Evolutionary conservation across 2,888 invertebrate genomes (phyloP).

Genomic region (Hirtodrosophila histrioides): DNA sequence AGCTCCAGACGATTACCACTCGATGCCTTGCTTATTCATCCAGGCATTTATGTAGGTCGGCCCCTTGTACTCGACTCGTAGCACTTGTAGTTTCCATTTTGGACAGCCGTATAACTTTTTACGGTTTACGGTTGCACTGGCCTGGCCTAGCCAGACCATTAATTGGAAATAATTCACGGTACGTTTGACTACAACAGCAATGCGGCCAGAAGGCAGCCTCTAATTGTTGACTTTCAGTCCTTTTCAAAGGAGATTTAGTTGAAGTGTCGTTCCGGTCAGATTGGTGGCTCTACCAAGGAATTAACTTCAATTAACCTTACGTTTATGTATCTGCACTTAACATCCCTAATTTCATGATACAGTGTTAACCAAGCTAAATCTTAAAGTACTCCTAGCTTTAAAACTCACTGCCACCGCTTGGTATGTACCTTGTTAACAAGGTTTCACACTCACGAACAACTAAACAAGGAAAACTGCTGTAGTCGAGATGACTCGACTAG

Average conservation of each 20-base stretch:
- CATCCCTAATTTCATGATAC: too few species aligned
- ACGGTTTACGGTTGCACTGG: slow-evolving; percentile 40
- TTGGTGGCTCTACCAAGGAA: slow-evolving; percentile 5
- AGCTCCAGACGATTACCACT: slow-evolving; percentile 43
- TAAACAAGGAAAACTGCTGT: too few species aligned
- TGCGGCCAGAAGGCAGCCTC: slow-evolving; percentile 8
- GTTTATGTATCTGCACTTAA: too few species aligned
- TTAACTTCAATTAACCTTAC: slow-evolving; percentile 5
- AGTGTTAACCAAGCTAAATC: too few species aligned
- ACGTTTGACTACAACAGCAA: slow-evolving; percentile 18
- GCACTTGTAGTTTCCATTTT: slow-evolving; percentile 38
- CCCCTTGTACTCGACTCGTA: neutral
- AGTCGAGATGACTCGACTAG: too few species aligned
- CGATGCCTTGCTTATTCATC: slow-evolving; percentile 30
- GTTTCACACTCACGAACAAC: too few species aligned
- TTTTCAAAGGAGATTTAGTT: slow-evolving; percentile 19
- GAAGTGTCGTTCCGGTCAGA: slow-evolving; percentile 6
- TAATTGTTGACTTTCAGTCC: slow-evolving; percentile 36
- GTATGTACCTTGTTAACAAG: too few species aligned
- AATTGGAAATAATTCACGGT: slow-evolving; percentile 49
- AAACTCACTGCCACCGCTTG: too few species aligned
- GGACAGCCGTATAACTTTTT: slow-evolving; percentile 43
- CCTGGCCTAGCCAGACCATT: slow-evolving; percentile 26
- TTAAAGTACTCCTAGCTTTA: too few species aligned
- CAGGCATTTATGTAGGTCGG: slow-evolving; percentile 35